Percentiles rank a stretch among this genome's conserved stretches.
Evolutionary conservation across 2,797 vertebrate genomes (phyloP).

Genomic region (Acridotheres tristis): DNA sequence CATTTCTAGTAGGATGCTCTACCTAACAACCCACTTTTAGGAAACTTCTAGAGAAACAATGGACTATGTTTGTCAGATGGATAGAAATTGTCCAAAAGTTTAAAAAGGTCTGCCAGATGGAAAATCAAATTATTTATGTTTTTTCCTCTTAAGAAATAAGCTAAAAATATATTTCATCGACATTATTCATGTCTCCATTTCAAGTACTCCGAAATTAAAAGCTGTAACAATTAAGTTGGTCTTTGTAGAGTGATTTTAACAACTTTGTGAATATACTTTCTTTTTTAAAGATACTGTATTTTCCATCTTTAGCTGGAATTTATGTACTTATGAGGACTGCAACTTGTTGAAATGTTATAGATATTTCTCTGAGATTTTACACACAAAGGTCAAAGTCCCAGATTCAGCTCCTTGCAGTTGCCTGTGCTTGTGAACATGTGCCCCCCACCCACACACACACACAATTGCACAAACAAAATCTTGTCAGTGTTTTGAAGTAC

Average conservation of each 20-base stretch:
- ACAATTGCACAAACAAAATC: background rate
- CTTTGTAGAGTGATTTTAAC: background rate
- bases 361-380: background rate
- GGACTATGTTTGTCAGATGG: background rate
- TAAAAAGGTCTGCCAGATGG: background rate
- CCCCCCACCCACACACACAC: too few relatives aligned
- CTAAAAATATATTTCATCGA: background rate
- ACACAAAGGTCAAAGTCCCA: background rate
- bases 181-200: background rate
- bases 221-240: background rate
- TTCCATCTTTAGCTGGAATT: background rate
- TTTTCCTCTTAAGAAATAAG: conserved; percentile 8
- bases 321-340: background rate
- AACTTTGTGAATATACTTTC: background rate
- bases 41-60: background rate
- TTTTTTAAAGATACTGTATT: background rate
- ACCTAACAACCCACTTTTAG: background rate
- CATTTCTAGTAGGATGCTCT: background rate
- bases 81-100: background rate
- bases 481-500: background rate
- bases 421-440: rapidly evolving
- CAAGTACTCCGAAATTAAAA: background rate
- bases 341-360: background rate
- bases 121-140: background rate
- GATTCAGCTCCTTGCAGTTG: background rate